phyloP scores from a whole-genome alignment of 2,888 invertebrate species.

The Bruchidius siliquastri region DNA sequence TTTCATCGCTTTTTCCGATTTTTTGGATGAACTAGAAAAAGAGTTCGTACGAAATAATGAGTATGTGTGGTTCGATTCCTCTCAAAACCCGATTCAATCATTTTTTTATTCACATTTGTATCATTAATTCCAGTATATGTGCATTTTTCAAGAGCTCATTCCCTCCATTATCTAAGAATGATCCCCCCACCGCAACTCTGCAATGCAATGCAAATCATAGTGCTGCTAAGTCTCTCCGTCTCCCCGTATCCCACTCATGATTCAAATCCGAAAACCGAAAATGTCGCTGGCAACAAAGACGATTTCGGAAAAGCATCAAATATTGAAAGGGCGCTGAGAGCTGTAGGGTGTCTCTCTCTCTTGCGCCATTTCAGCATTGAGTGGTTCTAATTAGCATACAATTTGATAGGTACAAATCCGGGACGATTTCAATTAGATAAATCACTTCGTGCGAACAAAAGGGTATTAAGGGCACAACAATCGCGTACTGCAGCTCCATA shows the following conservation, averaged over 20 bases:
- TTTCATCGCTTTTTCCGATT: no score
- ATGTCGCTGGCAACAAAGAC: neutral
- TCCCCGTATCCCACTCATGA: neutral
- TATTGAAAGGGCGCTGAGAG: neutral
- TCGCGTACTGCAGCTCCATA: neutral
- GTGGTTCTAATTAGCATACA: constrained; percentile 6
- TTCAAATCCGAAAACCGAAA: neutral
- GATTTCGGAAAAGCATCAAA: neutral
- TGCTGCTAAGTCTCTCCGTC: neutral
- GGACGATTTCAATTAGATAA: constrained; percentile 7
- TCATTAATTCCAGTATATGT: neutral
- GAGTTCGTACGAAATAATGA: no score
- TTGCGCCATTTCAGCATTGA: neutral
- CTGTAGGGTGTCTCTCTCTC: neutral
- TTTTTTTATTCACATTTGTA: no score
- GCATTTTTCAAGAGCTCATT: neutral
- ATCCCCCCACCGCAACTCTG: neutral
- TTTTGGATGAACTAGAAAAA: no score
- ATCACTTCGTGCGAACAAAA: constrained; percentile 2
- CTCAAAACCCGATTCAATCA: no score
- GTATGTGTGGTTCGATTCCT: no score
- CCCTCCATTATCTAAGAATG: neutral
- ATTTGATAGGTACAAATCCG: constrained; percentile 7
- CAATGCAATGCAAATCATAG: neutral
- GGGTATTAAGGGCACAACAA: neutral